A percentile compares a stretch with the other conserved stretches of the same genome.
Conservation (phyloP, 1,140 invertebrate genomes). For the Sminthurides bifidus region DNA sequence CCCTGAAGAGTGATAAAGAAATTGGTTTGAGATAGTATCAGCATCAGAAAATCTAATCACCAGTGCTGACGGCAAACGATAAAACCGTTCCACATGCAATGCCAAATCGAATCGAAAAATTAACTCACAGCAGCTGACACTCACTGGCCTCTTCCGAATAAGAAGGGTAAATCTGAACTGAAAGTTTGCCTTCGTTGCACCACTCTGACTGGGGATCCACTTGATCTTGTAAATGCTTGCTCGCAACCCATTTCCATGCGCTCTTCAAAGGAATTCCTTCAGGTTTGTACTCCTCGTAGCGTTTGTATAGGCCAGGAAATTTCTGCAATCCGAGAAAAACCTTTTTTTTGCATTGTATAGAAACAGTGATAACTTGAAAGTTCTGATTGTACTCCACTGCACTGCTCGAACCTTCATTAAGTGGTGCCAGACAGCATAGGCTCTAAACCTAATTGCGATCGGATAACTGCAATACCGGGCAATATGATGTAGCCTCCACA, state of each 20-base stretch:
- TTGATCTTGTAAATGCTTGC: constrained; percentile 38
- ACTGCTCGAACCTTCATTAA: constrained; percentile 33
- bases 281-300: constrained; percentile 24
- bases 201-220: constrained; percentile 39
- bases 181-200: constrained; percentile 41
- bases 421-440: constrained; percentile 39
- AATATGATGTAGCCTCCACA: constrained; percentile 41
- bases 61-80: too few relatives aligned
- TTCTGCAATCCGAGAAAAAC: constrained; percentile 21
- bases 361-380: constrained; percentile 1
- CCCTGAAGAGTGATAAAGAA: background rate
- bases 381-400: constrained; percentile 1
- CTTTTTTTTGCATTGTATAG: constrained; percentile 24
- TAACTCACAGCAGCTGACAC: constrained; percentile 44
- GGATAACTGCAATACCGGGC: constrained; percentile 42
- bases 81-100: too few relatives aligned
- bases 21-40: constrained; percentile 1
- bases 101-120: background rate
- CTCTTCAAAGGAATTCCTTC: constrained; percentile 47
- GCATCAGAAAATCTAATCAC: too few relatives aligned
- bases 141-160: constrained; percentile 45
- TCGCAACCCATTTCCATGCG: constrained; percentile 49
- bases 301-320: constrained; percentile 15
- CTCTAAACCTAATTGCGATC: constrained; percentile 39
- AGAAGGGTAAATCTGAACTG: constrained; percentile 41